phyloP scores from a whole-genome alignment of 2,113 vertebrate genomes.

The Galeopterus variegatus region DNA sequence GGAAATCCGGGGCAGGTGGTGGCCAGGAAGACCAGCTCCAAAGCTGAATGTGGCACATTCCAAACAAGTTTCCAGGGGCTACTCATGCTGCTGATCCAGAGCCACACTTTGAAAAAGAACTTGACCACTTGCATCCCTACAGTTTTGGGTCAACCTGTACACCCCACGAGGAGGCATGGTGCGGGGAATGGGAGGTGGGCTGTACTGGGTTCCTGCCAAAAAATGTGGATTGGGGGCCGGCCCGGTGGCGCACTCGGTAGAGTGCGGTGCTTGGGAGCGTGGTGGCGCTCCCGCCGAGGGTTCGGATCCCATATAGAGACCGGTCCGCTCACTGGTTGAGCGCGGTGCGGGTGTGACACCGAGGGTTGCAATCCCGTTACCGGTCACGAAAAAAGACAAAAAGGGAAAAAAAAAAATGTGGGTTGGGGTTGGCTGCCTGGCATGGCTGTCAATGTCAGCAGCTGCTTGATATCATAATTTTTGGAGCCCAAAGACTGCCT shows the following conservation, averaged over 20 bases:
- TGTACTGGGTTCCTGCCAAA: background rate
- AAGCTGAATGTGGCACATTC: background rate
- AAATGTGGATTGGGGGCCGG: too few relatives aligned
- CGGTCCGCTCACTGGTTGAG: too few relatives aligned
- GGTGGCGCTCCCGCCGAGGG: too few relatives aligned
- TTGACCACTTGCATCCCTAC: too few relatives aligned
- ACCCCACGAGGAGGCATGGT: background rate
- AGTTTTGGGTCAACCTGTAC: too few relatives aligned
- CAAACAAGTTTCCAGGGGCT: background rate
- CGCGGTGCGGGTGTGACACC: too few relatives aligned
- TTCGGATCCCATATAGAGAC: too few relatives aligned
- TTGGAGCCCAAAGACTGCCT: background rate
- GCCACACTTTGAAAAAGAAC: background rate
- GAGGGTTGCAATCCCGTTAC: too few relatives aligned
- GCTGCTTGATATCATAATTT: background rate
- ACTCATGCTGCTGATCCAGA: background rate
- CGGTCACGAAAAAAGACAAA: too few relatives aligned
- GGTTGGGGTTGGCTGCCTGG: background rate
- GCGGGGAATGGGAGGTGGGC: fast-evolving
- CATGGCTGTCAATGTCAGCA: background rate
- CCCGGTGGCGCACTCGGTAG: too few relatives aligned
- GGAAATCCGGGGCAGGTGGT: background rate
- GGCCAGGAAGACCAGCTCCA: background rate
- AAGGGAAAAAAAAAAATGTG: too few relatives aligned
- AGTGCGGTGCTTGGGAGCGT: too few relatives aligned